Base-by-base conservation (phyloP, 2,888 invertebrate species). In the Colletes collaris region DNA sequence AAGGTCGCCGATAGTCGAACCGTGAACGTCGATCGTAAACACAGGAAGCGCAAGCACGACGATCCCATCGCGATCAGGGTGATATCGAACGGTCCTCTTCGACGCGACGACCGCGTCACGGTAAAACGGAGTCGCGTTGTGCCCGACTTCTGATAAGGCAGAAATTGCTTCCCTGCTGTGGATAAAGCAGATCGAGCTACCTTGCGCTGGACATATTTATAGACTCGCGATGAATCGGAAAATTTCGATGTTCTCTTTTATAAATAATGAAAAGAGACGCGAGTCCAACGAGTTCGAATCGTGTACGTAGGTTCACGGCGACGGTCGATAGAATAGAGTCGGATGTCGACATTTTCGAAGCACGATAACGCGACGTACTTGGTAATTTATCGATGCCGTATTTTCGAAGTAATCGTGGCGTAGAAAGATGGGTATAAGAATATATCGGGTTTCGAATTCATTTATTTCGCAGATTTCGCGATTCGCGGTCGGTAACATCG, bases 81-180 rank as follows among this genome's bases (percentile, higher is more conserved):
- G 3, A 44, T 3, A 3, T 4, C 4, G n/a, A 35, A 4, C 27
- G n/a, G 44, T 37, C 27, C 11, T 11, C 7, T 11, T 66, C 55
- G 16, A 40, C 6, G 5, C 53, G 46, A 55, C 50, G 37, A 19
- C 0, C 3, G n/a, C 52, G n/a, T 52, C 63, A 35, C n/a, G 19
- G 46, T 6, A 50, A 35, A 5, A 4, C n/a, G n/a, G 10, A 4
- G 5, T 50, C 4, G 19, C 7, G 2, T 19, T 11, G 52, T 8
- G 16, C 19, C 53, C 80, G 67, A 52, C 80, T 10, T 55, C 37
- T 16, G 67, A 58, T 80, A 81, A 71, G n/a, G 53, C 19, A 81
- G 67, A 50, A 13, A 58, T 10, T 49, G 16, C 5, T 37, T 44
- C 19, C 19, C 53, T 6, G 55, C 64, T 16, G 67, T 56, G 3